Evolutionary conservation across 2,888 invertebrate species (phyloP).

Genomic region (Rhopalosiphum nymphaeae): DNA sequence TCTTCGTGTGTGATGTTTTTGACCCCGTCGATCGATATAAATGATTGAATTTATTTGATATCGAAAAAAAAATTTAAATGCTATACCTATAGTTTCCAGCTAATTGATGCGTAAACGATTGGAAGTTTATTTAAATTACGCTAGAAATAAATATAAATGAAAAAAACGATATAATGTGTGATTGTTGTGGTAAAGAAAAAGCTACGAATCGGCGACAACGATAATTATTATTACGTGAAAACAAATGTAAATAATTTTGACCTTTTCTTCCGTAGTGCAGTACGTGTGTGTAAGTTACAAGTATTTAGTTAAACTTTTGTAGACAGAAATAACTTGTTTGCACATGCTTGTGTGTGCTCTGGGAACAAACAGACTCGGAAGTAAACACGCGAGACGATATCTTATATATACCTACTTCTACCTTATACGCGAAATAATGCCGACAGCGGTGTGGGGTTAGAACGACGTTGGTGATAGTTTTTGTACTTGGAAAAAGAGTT

Average conservation of each 20-base stretch:
- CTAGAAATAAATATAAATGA: not conserved
- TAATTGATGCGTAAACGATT: not conserved
- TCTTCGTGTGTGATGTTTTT: not conserved
- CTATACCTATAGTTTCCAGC: not conserved
- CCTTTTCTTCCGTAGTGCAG: not conserved
- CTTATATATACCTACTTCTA: not conserved
- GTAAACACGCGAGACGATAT: conserved; percentile 17
- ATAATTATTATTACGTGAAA: not conserved
- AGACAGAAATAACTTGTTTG: conserved; percentile 48
- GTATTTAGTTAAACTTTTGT: conserved; percentile 34
- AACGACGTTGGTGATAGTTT: conserved; percentile 33
- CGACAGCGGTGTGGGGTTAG: no score
- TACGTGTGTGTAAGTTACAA: not conserved
- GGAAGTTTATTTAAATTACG: not conserved
- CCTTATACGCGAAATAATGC: not conserved
- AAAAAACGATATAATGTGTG: not conserved
- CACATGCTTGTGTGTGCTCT: not conserved
- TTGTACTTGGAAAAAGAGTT: not conserved
- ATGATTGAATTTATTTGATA: not conserved
- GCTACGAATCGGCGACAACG: not conserved
- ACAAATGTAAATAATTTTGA: not conserved
- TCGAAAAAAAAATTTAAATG: not conserved
- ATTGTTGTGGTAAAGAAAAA: not conserved
- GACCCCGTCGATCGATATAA: not conserved
- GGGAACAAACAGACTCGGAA: conserved; percentile 28